phyloP scores from a whole-genome alignment of 2,797 vertebrate species.

The Meriones psammophilus region DNA sequence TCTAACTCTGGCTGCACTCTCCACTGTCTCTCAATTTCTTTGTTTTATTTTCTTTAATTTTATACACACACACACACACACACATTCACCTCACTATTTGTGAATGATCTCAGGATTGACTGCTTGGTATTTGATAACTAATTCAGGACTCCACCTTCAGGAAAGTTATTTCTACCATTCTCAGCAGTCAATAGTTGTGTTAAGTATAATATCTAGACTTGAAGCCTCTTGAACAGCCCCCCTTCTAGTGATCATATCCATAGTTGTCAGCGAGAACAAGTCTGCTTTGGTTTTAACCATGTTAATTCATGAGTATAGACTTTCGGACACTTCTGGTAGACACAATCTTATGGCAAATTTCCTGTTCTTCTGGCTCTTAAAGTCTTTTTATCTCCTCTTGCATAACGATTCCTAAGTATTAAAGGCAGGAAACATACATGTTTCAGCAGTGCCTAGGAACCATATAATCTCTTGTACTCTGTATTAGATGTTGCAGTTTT shows the following conservation, averaged over 20 bases:
- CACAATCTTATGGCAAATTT: not conserved
- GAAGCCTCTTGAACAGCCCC: not conserved
- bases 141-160: not conserved
- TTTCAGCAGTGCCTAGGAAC: not conserved
- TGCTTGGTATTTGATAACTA: not conserved
- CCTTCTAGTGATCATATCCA: not conserved
- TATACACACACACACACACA: too few relatives aligned
- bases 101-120: not conserved
- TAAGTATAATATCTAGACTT: not conserved
- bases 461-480: not conserved
- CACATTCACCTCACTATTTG: not conserved
- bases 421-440: not conserved
- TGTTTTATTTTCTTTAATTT: not conserved
- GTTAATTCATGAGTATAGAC: not conserved
- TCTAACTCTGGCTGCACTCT: not conserved
- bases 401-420: not conserved
- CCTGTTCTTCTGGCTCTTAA: not conserved
- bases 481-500: not conserved
- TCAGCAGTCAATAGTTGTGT: not conserved
- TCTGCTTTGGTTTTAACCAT: not conserved
- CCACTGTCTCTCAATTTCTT: not conserved
- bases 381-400: not conserved
- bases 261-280: not conserved
- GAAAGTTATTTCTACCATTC: not conserved
- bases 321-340: not conserved